Evolutionary conservation across 2,888 invertebrate genomes (phyloP).

Genomic region (Xestia xanthographa): DNA sequence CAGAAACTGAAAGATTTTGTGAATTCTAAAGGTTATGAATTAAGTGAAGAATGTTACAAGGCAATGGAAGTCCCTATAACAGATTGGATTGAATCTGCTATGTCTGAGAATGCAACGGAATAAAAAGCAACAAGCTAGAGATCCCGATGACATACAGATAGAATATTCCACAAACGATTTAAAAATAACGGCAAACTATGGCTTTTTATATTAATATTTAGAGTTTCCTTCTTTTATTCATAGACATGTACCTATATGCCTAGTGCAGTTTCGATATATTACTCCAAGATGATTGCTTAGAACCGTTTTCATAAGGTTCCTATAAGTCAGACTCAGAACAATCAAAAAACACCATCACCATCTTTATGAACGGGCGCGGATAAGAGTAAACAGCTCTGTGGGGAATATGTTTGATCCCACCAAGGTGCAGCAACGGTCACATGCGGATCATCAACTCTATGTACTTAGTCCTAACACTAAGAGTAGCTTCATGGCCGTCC

Average conservation of each 20-base stretch:
- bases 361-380: not conserved
- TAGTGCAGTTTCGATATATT: not conserved
- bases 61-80: too few species aligned
- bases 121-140: too few species aligned
- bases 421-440: not conserved
- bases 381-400: not conserved
- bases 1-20: too few species aligned
- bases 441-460: not conserved
- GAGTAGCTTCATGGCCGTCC: not conserved
- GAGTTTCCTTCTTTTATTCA: not conserved
- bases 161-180: too few species aligned
- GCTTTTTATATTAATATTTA: not conserved
- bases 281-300: not conserved
- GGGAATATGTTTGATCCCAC: not conserved
- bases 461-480: not conserved
- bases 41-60: too few species aligned
- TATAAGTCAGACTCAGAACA: not conserved
- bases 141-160: too few species aligned
- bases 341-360: not conserved
- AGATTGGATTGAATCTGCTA: too few species aligned
- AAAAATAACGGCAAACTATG: not conserved
- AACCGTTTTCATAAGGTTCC: not conserved
- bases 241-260: not conserved
- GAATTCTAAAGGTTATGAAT: too few species aligned
- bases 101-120: too few species aligned